Conservation (phyloP, 1,140 invertebrate genomes). For the Drosophila jambulina region DNA sequence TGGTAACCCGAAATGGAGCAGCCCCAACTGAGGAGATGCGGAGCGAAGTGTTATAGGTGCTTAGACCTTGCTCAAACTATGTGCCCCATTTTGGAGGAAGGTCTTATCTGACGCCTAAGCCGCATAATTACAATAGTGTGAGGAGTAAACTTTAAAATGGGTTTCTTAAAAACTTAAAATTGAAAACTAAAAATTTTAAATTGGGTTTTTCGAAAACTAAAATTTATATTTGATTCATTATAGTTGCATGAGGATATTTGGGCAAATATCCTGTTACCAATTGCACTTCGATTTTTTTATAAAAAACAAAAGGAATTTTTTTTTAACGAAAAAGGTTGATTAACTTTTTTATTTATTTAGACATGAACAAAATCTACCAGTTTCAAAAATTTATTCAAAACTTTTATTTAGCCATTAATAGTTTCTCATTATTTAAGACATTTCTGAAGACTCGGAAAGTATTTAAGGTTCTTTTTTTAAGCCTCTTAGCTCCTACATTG, state of each 20-base stretch:
- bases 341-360: too few relatives aligned
- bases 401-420: background rate
- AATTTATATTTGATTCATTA: too few relatives aligned
- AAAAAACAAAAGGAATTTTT: too few relatives aligned
- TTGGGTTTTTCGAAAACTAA: too few relatives aligned
- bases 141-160: background rate
- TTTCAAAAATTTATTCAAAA: background rate
- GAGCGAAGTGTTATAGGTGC: constrained; percentile 10
- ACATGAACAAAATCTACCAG: background rate
- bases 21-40: constrained; percentile 4
- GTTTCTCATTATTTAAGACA: background rate
- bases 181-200: too few relatives aligned
- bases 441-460: background rate
- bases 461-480: constrained; percentile 4
- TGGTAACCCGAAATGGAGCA: constrained; percentile 42
- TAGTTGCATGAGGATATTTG: too few relatives aligned
- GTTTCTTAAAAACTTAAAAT: background rate
- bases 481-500: background rate
- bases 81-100: background rate
- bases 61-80: constrained; percentile 16
- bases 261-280: too few relatives aligned
- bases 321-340: too few relatives aligned
- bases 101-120: background rate
- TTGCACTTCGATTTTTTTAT: too few relatives aligned
- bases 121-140: background rate